Evolutionary conservation across 2,888 invertebrate genomes (phyloP), one percentile per base, ranked within the genome.

Genomic region (Xanthia togata): DNA sequence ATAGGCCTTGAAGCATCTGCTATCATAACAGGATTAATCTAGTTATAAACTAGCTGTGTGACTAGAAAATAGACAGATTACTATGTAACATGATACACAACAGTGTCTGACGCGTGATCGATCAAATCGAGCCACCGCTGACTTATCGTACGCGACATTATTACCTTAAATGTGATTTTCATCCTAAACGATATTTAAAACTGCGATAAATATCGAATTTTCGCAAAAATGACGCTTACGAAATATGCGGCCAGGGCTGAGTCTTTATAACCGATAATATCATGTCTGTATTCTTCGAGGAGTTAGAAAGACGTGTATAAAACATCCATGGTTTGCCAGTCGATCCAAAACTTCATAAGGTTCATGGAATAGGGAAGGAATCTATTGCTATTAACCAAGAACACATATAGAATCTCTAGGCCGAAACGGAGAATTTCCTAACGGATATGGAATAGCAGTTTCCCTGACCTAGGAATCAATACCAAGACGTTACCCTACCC

Each of bases 21-120:
- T 26, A 79, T 70, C 11, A 60, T 57, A 73, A 77, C 81, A 23
- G 35, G 84, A 70, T 57, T 41, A 31, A 70, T 77, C 83, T 73
- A 64, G 83, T 75, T 80, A 20, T 26, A 31, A 68, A 73, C 17
- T 68, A 70, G 65, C n/a, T 12, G 26, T 53, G 47, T 26, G n/a
- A 23, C 55, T 64, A 50, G 55, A 63, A 59, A 73, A 67, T 57
- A 31, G 63, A 63, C 59, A 12, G 23, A 14, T 14, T 65, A 31
- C 23, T 8, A 44, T 53, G 79, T 47, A 62, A 65, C 41, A 11
- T n/a, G 31, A 81, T 69, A 41, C 31, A 41, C n/a, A 8, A 31
- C 20, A 41, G 14, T 4, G 53, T 69, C 35, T 50, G 38, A 63
- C n/a, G 79, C 62, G 20, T 81, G 81, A 47, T 80, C 62, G 57